Conservation (phyloP, 2,797 vertebrate genomes). For the Orientallactaga sibirica region DNA sequence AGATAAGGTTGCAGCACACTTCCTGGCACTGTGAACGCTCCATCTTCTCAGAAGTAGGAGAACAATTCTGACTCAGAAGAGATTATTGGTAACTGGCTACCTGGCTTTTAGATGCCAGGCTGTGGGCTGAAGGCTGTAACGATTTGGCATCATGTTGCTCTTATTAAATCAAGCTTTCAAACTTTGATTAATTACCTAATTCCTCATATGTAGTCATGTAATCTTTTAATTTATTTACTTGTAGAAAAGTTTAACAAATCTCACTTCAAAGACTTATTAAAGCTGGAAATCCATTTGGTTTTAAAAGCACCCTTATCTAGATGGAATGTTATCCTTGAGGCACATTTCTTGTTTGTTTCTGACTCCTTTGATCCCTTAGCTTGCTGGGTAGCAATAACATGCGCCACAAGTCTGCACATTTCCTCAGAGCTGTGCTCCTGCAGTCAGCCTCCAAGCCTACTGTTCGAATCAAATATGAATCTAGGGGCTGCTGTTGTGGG, state of each 20-base stretch:
- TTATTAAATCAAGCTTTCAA: slow-evolving; percentile 51
- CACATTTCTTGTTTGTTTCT: not conserved
- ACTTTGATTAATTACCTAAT: slow-evolving; percentile 29
- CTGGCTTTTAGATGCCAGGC: slow-evolving; percentile 46
- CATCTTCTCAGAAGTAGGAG: slow-evolving; percentile 31
- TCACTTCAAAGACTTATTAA: slow-evolving; percentile 60
- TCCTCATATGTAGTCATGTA: slow-evolving; percentile 1
- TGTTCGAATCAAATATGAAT: no score
- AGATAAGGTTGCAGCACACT: not conserved
- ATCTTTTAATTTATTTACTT: slow-evolving; percentile 66
- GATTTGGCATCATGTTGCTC: slow-evolving; percentile 35
- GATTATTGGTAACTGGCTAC: slow-evolving; percentile 46
- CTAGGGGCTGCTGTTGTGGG: no score
- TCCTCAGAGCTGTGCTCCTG: not conserved
- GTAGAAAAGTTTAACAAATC: slow-evolving; percentile 58
- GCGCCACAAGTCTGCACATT: not conserved
- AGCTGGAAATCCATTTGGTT: not conserved
- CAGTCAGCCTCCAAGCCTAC: no score
- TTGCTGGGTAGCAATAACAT: not conserved
- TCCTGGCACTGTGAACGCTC: slow-evolving; percentile 37
- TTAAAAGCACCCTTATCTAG: not conserved
- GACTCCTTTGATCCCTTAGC: slow-evolving; percentile 1
- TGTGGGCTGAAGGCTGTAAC: slow-evolving; percentile 55
- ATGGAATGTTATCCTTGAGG: not conserved
- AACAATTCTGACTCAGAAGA: slow-evolving; percentile 43